Percentiles rank a stretch among this genome's conserved stretches.
Conservation (phyloP, 2,113 vertebrate genomes). For the Pristiophorus japonicus region DNA sequence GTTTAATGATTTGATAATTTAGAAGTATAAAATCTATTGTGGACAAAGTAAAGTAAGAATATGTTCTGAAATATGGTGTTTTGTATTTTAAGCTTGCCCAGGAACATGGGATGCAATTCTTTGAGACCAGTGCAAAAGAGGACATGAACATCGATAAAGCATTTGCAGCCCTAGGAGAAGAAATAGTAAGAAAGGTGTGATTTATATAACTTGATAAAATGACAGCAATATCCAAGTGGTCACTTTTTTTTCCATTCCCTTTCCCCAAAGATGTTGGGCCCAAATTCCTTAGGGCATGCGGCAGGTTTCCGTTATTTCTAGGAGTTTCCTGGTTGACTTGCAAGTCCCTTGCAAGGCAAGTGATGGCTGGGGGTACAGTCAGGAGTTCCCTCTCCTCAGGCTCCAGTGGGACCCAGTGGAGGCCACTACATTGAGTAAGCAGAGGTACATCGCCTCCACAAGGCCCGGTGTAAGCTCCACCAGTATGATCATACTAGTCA, state of each 20-base stretch:
- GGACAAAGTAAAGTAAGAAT: not conserved
- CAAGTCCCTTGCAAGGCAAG: not conserved
- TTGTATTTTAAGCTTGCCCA: constrained; percentile 57
- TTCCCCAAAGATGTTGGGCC: not conserved
- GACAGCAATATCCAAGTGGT: not conserved
- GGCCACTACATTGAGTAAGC: too few relatives aligned
- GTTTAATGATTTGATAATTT: not conserved
- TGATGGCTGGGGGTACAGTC: too few relatives aligned
- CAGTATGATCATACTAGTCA: too few relatives aligned
- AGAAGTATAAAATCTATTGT: not conserved
- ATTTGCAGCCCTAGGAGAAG: constrained; percentile 51
- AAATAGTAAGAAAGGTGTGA: constrained; percentile 59
- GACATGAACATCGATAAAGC: constrained; percentile 60
- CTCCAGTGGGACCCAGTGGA: too few relatives aligned
- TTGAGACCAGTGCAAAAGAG: constrained; percentile 62
- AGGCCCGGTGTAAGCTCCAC: too few relatives aligned
- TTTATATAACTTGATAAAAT: not conserved
- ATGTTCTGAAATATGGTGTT: not conserved
- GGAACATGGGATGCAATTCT: constrained; percentile 60
- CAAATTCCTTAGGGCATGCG: not conserved
- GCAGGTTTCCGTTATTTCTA: not conserved
- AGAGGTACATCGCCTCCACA: too few relatives aligned
- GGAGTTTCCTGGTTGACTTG: not conserved
- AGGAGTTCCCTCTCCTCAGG: too few relatives aligned
- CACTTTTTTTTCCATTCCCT: not conserved